A percentile compares a stretch with the other conserved stretches of the same genome.
Conservation (phyloP, 2,888 invertebrate genomes). For the Actias luna region DNA sequence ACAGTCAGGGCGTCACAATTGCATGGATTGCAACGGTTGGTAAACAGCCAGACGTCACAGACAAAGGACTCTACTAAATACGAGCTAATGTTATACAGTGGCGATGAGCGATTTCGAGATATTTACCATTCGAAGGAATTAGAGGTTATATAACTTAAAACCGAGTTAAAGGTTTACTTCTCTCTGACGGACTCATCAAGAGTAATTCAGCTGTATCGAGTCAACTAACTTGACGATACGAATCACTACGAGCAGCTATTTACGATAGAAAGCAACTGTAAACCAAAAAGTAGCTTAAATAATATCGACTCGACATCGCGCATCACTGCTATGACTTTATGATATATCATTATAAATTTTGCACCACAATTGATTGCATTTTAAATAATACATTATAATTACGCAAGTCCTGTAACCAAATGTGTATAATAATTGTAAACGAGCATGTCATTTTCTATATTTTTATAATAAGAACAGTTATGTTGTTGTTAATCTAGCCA, state of each 20-base stretch:
- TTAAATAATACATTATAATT: background rate
- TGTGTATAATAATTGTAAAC: no score
- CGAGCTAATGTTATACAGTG: constrained; percentile 7
- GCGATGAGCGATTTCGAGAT: background rate
- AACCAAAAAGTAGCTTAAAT: background rate
- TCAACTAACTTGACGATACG: no score
- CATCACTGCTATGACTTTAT: background rate
- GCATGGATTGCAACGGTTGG: constrained; percentile 10
- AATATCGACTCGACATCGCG: background rate
- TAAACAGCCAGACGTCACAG: constrained; percentile 51
- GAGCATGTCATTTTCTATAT: no score
- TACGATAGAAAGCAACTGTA: background rate
- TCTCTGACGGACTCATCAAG: no score
- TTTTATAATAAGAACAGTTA: no score
- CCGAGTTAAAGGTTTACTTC: background rate
- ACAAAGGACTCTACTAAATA: constrained; percentile 29
- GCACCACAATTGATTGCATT: background rate
- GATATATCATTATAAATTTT: background rate
- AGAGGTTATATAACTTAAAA: background rate
- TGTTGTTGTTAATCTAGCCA: no score
- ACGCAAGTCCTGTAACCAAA: no score
- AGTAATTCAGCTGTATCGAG: no score
- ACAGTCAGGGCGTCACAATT: constrained; percentile 31
- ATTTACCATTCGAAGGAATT: background rate
- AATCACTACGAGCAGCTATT: no score